Evolutionary conservation across 2,113 vertebrate genomes (phyloP).

Genomic region (Sturnus vulgaris): DNA sequence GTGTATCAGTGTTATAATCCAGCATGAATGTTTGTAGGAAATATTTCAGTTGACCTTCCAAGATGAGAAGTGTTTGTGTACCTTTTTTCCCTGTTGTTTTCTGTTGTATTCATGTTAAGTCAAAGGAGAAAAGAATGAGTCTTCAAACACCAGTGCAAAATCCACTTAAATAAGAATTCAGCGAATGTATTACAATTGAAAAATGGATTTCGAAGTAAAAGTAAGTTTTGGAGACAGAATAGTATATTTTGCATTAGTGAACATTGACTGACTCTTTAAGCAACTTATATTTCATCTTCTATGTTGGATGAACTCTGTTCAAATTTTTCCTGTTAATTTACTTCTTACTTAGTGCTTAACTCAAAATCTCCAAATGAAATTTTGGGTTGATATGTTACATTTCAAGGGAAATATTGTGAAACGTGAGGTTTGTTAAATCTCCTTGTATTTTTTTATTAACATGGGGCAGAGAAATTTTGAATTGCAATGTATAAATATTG

Average conservation of each 20-base stretch:
- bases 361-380: background rate
- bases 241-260: background rate
- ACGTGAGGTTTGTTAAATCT: background rate
- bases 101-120: background rate
- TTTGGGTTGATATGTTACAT: background rate
- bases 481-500: background rate
- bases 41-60: background rate
- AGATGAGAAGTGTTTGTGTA: background rate
- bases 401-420: background rate
- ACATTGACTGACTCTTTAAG: background rate
- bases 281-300: background rate
- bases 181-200: background rate
- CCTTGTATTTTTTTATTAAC: background rate
- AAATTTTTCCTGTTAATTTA: background rate
- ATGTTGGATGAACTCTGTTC: background rate
- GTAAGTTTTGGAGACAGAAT: background rate
- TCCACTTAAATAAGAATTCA: background rate
- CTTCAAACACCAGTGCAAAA: background rate
- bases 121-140: background rate
- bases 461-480: background rate
- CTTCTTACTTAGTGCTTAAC: background rate
- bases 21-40: background rate
- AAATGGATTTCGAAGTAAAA: background rate
- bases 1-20: background rate
- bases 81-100: background rate